Evolutionary conservation across 2,888 invertebrate species (phyloP).

Genomic region (Apodemia mormo): DNA sequence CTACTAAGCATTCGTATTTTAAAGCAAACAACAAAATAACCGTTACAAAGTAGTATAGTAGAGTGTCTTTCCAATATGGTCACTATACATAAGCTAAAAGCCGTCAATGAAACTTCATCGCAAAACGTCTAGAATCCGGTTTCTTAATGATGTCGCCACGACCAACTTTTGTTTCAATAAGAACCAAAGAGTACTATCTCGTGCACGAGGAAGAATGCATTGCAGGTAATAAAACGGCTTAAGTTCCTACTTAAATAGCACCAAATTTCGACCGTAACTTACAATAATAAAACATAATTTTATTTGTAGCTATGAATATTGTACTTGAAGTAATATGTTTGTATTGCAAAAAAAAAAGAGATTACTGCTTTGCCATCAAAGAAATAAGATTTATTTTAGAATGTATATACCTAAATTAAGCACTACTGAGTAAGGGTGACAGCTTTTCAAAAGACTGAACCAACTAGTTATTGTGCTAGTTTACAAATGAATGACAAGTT

Average conservation of each 20-base stretch:
- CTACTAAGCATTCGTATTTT: slow-evolving; percentile 24
- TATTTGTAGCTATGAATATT: background rate
- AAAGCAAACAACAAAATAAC: slow-evolving; percentile 9
- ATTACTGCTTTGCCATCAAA: background rate
- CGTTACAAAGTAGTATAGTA: slow-evolving; percentile 23
- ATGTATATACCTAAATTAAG: slow-evolving; percentile 1
- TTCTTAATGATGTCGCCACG: slow-evolving; percentile 59
- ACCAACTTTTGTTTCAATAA: slow-evolving; percentile 65
- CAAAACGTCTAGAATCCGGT: slow-evolving; percentile 54
- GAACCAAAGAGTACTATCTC: slow-evolving; percentile 37
- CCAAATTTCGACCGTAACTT: slow-evolving; percentile 17
- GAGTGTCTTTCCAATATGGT: slow-evolving; percentile 30
- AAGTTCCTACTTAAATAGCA: slow-evolving; percentile 5
- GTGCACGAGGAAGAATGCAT: slow-evolving; percentile 52
- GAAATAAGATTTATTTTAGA: slow-evolving; percentile 22
- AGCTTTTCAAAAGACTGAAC: slow-evolving; percentile 43
- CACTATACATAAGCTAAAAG: slow-evolving; percentile 35
- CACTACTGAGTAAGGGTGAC: slow-evolving; percentile 31
- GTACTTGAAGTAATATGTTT: slow-evolving; percentile 17
- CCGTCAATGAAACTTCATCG: slow-evolving; percentile 59
- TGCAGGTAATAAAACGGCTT: slow-evolving; percentile 27
- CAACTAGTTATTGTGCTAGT: slow-evolving; percentile 46
- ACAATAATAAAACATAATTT: background rate
- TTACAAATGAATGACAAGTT: slow-evolving; percentile 43
- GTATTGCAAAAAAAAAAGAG: background rate